Evolutionary conservation across 1,140 invertebrate species (phyloP), one percentile per base, ranked within the genome.

Genomic region (Episyrphus balteatus): DNA sequence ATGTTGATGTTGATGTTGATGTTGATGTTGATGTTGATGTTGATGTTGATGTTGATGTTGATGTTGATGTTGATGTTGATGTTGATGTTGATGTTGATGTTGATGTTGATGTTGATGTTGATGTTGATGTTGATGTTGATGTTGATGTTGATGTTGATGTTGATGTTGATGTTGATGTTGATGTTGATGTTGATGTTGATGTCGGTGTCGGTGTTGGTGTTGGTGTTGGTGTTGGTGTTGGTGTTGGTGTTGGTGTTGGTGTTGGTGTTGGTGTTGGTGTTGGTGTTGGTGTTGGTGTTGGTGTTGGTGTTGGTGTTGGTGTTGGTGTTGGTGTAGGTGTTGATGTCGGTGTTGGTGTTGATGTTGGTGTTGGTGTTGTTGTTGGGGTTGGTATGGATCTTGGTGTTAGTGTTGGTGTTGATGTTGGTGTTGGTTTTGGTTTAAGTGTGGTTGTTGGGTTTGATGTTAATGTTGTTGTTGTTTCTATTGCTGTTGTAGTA

Each of bases 21-120:
- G 43, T 36, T 36, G 33, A 17, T 13, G 26, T 36, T 15, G 17
- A 44, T 21, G 43, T 36, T 1, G 9, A 36, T 13, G 34, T 32
- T 36, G 32, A 44, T 15, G 43, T 44, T 5, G 43, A 44, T 17
- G 43, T 44, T 9, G 34, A 44, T 44, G 43, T 34, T 11, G 14
- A 32, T 2, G 14, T 18, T 18, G 12, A 9, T 11, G 40, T 31
- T 19, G 14, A 8, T 32, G 42, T 2, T n/a, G 9, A 10, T 15
- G 12, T 15, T 2, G 33, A 11, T 6, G 9, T 13, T 10, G 21
- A 46, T 13, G 37, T 21, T 11, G 19, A 42, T 19, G 15, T 40
- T 40, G 5, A 45, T n/a, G 5, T 19, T 47, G 26, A 34, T 13
- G 2, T 32, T 11, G 38, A 32, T 5, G 30, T 1, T 12, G 33